A percentile compares a stretch with the other conserved stretches of the same genome.
Evolutionary conservation across 1,140 invertebrate genomes (phyloP).

Genomic region (Camponotus floridanus): DNA sequence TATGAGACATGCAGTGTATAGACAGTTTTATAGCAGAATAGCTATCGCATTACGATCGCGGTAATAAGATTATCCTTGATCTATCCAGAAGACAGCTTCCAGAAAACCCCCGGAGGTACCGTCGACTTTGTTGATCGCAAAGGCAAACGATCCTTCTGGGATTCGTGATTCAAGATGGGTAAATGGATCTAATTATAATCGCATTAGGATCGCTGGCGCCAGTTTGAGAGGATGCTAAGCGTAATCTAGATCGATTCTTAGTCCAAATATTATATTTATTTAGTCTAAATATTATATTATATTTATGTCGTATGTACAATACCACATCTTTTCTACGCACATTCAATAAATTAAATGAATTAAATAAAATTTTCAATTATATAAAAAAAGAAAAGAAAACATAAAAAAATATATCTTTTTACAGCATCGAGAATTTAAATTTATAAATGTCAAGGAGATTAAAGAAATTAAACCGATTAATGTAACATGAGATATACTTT

Average conservation of each 20-base stretch:
- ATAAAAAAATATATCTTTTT: not conserved
- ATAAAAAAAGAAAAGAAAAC: not conserved
- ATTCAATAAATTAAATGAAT: no score
- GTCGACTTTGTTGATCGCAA: constrained; percentile 44
- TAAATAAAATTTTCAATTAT: not conserved
- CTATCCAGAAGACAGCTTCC: constrained; percentile 20
- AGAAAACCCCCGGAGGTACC: constrained; percentile 62
- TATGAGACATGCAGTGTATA: not conserved
- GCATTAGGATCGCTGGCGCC: constrained; percentile 70
- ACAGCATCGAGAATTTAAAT: not conserved
- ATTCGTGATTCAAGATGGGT: constrained; percentile 64
- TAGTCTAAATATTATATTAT: not conserved
- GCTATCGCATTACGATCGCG: constrained; percentile 72
- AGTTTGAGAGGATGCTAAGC: constrained; percentile 24
- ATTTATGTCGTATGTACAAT: not conserved
- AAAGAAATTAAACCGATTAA: not conserved
- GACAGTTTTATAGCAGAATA: constrained; percentile 59
- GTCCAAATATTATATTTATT: not conserved
- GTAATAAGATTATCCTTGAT: constrained; percentile 72
- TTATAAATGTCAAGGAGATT: not conserved
- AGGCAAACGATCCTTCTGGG: constrained; percentile 65
- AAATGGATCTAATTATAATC: constrained; percentile 76
- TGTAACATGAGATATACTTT: not conserved
- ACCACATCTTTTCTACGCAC: not conserved
- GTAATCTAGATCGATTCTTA: constrained; percentile 32